Evolutionary conservation across 2,113 vertebrate species (phyloP), one percentile per base, ranked within the genome.

Genomic region (Archilochus colubris): DNA sequence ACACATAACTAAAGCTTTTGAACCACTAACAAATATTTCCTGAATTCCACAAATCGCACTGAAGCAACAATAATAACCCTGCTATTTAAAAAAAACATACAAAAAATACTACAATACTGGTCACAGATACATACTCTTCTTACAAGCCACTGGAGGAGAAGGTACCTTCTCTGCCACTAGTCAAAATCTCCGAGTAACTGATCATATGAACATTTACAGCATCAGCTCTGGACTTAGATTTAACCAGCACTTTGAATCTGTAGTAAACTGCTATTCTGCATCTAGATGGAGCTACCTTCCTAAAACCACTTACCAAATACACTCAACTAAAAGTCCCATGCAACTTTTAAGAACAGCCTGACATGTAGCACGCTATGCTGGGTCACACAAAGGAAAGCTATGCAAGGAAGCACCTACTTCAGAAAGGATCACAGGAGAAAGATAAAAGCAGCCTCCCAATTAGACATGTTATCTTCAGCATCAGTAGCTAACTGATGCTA

Each of bases 1-100:
- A 82, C 8, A 48, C 18, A 18, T 15, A 61, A 86, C 25, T 80
- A 80, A 95, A 82, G 43, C 76, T 54, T 83, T 72, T 57, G 90
- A 94, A 75, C 51, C 36, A 48, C 54, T 38, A 89, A 75, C 25
- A 75, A 84, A 87, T 86, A 21, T 68, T 90, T 96, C 50, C 64
- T 50, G 12, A 75, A 61, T 33, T 63, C 50, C 14, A 46, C 24
- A 86, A 81, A 69, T 82, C 33, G 46, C 21, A 51, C 28, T 28
- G 3, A 7, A 86, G 27, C 31, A 86, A 53, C 19, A 69, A 68
- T 27, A 31, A 89, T n/a, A 44, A 76, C 13, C 4, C 27, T 43
- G 21, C 43, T 69, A 63, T 27, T 33, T 50, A 64, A 61, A 80
- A 73, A 86, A 73, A 89, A 54, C 61, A 77, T 75, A 33, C 30